Conservation (phyloP, 2,113 vertebrate species). For the Oceanodroma tethys region DNA sequence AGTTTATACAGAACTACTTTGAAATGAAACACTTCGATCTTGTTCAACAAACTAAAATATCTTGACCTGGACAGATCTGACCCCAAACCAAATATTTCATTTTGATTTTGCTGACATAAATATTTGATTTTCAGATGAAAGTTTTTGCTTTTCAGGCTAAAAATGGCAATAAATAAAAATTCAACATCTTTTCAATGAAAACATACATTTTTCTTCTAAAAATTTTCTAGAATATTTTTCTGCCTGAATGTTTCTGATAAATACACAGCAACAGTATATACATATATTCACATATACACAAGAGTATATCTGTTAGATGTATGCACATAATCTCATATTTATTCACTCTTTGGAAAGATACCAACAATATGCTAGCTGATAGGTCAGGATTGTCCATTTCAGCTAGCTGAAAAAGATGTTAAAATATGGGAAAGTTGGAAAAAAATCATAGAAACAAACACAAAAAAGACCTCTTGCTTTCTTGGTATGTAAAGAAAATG, state of each 20-base stretch:
- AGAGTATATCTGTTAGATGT: neutral
- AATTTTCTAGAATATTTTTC: neutral
- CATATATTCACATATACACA: neutral
- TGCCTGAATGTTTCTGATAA: neutral
- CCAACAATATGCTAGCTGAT: neutral
- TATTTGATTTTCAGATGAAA: neutral
- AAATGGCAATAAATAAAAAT: neutral
- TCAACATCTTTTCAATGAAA: neutral
- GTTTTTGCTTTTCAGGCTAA: neutral
- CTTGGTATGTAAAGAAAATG: constrained; percentile 9
- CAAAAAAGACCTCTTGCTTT: constrained; percentile 14
- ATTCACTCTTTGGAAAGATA: neutral
- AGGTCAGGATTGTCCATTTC: neutral
- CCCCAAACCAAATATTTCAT: neutral
- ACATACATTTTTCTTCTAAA: neutral
- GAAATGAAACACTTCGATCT: neutral
- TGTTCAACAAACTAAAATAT: neutral
- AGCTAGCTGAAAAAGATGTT: neutral
- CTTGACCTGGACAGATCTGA: neutral
- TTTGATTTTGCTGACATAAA: neutral
- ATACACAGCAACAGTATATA: neutral
- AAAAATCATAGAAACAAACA: neutral
- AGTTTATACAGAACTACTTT: neutral
- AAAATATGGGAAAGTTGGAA: neutral
- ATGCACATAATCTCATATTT: neutral